Evolutionary conservation across 2,888 invertebrate species (phyloP).

Genomic region (Pseudeuparius sepicola): DNA sequence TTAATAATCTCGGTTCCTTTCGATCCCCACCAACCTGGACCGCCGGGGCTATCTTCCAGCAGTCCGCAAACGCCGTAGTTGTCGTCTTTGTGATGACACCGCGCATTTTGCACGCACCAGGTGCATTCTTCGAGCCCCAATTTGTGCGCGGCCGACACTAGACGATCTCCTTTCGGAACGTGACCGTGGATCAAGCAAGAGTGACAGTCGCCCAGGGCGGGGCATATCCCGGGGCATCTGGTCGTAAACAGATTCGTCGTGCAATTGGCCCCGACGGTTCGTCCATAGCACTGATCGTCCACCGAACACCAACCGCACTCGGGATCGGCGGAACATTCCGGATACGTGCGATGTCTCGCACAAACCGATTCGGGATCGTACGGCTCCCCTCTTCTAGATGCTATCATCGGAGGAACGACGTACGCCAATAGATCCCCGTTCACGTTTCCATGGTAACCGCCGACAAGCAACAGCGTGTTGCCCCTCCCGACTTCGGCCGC

Average conservation of each 20-base stretch:
- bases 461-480: constrained; percentile 72
- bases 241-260: constrained; percentile 85
- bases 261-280: constrained; percentile 79
- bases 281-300: constrained; percentile 63
- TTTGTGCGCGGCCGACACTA: constrained; percentile 63
- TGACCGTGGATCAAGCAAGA: constrained; percentile 78
- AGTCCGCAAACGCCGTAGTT: constrained; percentile 74
- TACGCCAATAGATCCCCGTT: constrained; percentile 82
- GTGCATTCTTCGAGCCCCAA: constrained; percentile 71
- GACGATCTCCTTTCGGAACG: constrained; percentile 32
- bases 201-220: constrained; percentile 79
- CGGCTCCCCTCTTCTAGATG: constrained; percentile 44
- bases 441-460: constrained; percentile 89
- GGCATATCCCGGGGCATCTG: constrained; percentile 78
- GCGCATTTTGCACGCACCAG: constrained; percentile 90
- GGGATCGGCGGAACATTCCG: constrained; percentile 79
- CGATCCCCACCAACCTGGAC: constrained; percentile 85
- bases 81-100: constrained; percentile 79
- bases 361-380: constrained; percentile 71
- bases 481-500: constrained; percentile 72
- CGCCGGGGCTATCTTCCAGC: constrained; percentile 68
- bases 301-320: constrained; percentile 90
- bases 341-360: constrained; percentile 60
- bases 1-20: constrained; percentile 52
- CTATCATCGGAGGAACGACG: constrained; percentile 74